Evolutionary conservation across 2,113 vertebrate genomes (phyloP).

Genomic region (Hystrix brachyura): DNA sequence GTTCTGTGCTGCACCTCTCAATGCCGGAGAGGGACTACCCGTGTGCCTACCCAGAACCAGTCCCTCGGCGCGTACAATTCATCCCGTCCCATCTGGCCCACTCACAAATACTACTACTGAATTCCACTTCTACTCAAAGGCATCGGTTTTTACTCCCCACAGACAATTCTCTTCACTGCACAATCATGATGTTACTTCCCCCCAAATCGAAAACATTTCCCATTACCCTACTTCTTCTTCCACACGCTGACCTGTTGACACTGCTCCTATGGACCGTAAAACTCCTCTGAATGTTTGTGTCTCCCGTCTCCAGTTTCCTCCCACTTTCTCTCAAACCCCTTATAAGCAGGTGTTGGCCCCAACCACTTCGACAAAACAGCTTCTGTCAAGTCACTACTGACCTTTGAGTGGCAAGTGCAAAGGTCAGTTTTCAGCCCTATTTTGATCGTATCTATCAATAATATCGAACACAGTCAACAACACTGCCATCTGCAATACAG

Average conservation of each 20-base stretch:
- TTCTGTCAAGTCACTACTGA: background rate
- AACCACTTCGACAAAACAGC: background rate
- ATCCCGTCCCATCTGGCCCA: background rate
- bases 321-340: background rate
- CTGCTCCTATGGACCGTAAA: background rate
- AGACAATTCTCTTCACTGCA: background rate
- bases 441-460: background rate
- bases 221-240: background rate
- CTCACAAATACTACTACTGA: background rate
- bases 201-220: background rate
- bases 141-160: background rate
- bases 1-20: background rate
- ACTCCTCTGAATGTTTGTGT: background rate
- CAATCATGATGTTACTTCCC: background rate
- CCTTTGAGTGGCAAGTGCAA: background rate
- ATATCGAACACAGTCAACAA: background rate
- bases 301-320: background rate
- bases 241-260: background rate
- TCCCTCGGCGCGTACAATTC: background rate
- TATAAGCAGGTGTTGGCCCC: background rate
- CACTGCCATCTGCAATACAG: background rate
- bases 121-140: background rate
- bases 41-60: background rate
- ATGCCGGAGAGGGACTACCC: fast-evolving
- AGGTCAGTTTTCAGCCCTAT: background rate